phyloP scores from a whole-genome alignment of 2,888 invertebrate genomes.

The Coelinius sp. region DNA sequence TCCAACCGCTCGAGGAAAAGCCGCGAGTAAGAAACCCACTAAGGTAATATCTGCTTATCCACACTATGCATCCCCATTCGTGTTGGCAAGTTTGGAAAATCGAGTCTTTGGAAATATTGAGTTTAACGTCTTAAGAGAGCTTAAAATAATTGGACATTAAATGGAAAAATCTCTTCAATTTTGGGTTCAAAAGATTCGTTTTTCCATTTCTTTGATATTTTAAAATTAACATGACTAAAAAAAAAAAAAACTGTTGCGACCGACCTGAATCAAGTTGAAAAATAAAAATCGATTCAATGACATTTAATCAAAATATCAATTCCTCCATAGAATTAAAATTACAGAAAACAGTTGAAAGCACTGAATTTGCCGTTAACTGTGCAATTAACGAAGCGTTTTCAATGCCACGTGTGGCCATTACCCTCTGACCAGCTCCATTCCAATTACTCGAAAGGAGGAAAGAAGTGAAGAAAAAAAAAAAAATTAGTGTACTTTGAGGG shows the following conservation, averaged over 20 bases:
- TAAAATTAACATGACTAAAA: too few species aligned
- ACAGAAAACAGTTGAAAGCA: constrained; percentile 10
- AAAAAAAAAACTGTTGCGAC: too few species aligned
- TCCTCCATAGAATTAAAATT: background rate
- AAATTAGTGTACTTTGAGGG: constrained; percentile 14
- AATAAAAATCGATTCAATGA: too few species aligned
- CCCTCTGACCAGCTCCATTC: constrained; percentile 45
- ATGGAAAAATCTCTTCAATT: background rate
- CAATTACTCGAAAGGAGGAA: constrained; percentile 27
- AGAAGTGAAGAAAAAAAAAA: too few species aligned
- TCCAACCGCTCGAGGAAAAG: constrained; percentile 33
- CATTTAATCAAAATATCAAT: background rate
- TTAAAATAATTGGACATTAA: background rate
- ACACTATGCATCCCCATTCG: constrained; percentile 58
- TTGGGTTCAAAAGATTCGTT: too few species aligned
- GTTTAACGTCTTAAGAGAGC: constrained; percentile 4
- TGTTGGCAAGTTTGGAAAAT: constrained; percentile 42
- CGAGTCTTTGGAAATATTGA: constrained; percentile 9
- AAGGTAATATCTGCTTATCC: constrained; percentile 67
- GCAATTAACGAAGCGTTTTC: constrained; percentile 34
- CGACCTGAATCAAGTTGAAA: too few species aligned
- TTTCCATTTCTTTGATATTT: too few species aligned
- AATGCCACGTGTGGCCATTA: constrained; percentile 52
- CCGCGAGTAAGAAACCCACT: constrained; percentile 41
- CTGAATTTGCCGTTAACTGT: constrained; percentile 17